Conservation (phyloP, 2,797 vertebrate genomes). For the Chanos chanos region DNA sequence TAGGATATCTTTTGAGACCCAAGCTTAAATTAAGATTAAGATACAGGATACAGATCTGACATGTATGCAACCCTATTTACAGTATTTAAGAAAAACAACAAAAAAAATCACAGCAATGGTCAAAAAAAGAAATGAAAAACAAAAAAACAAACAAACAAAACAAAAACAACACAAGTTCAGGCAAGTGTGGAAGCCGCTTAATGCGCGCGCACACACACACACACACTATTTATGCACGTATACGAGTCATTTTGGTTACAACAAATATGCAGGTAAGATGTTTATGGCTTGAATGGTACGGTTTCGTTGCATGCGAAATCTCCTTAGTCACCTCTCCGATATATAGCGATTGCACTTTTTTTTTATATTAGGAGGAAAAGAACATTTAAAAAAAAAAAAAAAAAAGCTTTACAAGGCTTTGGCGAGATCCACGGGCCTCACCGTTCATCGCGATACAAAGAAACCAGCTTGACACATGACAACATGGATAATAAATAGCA, state of each 20-base stretch:
- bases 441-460: no score
- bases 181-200: conserved; percentile 25
- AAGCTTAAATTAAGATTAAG: conserved; percentile 28
- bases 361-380: no score
- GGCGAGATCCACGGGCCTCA: no score
- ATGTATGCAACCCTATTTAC: conserved; percentile 51
- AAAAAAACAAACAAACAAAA: conserved; percentile 22
- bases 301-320: conserved; percentile 28
- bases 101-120: conserved; percentile 24
- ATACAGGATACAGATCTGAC: background rate
- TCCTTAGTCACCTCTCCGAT: background rate
- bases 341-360: no score
- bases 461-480: no score
- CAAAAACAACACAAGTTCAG: conserved; percentile 28
- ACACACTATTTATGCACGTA: conserved; percentile 24
- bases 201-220: conserved; percentile 11
- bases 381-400: no score
- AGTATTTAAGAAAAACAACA: conserved; percentile 50
- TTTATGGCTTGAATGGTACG: conserved; percentile 63
- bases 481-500: no score
- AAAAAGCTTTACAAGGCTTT: no score
- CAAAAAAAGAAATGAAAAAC: no score
- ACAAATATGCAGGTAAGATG: conserved; percentile 27
- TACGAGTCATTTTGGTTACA: conserved; percentile 18
- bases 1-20: no score